Conservation (phyloP, 1,140 invertebrate species). For the Drosophila gunungcola region DNA sequence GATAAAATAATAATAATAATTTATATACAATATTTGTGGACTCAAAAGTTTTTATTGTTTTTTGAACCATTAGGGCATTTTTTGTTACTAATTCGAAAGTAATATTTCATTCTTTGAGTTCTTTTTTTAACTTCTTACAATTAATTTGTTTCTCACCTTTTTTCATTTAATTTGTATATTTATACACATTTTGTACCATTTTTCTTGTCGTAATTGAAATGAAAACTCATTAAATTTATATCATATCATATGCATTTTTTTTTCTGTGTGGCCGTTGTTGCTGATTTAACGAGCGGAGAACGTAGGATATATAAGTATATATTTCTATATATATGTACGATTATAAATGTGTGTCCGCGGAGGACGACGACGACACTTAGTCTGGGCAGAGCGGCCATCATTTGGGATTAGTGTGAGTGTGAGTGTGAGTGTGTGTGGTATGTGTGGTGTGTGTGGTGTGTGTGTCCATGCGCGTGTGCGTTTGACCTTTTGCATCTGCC, state of each 20-base stretch:
- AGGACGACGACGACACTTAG: conserved; percentile 70
- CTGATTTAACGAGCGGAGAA: conserved; percentile 11
- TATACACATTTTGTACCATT: no score
- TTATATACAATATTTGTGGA: no score
- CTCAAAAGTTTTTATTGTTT: no score
- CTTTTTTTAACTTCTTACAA: no score
- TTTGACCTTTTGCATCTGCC: conserved; percentile 77
- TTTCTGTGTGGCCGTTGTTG: not conserved
- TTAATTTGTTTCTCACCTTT: no score
- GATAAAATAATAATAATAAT: no score
- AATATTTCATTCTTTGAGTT: not conserved
- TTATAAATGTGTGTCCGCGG: conserved; percentile 3
- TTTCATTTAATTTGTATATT: not conserved
- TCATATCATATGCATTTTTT: not conserved
- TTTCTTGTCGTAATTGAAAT: no score
- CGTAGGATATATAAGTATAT: not conserved
- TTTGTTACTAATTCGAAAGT: not conserved
- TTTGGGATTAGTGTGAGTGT: conserved; percentile 70
- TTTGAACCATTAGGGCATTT: no score
- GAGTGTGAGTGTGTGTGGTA: conserved; percentile 10
- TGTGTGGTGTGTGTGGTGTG: conserved; percentile 6
- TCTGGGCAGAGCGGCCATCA: conserved; percentile 74
- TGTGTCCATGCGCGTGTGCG: conserved; percentile 34
- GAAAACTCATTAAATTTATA: not conserved
- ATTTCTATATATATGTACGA: not conserved